Evolutionary conservation across 2,797 vertebrate genomes (phyloP).

Genomic region (Tapera naevia): DNA sequence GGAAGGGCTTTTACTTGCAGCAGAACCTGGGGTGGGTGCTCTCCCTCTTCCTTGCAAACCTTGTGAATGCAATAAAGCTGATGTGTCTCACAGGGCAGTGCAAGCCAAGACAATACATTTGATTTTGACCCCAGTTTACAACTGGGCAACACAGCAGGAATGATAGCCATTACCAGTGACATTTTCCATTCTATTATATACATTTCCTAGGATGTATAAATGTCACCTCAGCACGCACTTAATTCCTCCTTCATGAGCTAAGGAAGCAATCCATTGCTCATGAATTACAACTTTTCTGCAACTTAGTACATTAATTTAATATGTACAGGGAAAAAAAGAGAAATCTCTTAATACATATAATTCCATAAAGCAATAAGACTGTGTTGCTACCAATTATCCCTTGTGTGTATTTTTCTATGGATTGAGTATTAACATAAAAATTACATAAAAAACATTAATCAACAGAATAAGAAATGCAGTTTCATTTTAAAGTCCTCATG

Average conservation of each 20-base stretch:
- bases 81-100: background rate
- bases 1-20: background rate
- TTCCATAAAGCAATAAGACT: conserved; percentile 4
- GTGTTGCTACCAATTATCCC: background rate
- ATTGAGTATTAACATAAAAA: conserved; percentile 26
- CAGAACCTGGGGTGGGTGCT: background rate
- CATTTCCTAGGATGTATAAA: conserved; percentile 12
- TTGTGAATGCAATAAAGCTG: background rate
- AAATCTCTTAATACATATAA: background rate
- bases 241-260: background rate
- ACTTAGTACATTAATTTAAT: background rate
- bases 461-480: conserved; percentile 1
- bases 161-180: conserved; percentile 5
- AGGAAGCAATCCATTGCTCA: background rate
- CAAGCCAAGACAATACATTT: background rate
- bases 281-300: background rate
- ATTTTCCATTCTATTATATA: conserved; percentile 20
- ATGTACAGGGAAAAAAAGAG: background rate
- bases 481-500: background rate
- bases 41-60: background rate
- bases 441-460: conserved; percentile 6
- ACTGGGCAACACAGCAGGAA: background rate
- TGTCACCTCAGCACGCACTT: conserved; percentile 27
- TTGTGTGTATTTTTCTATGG: background rate
- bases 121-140: conserved; percentile 15